Conservation (phyloP, 2,888 invertebrate genomes). For the Cheiracanthium punctorium region DNA sequence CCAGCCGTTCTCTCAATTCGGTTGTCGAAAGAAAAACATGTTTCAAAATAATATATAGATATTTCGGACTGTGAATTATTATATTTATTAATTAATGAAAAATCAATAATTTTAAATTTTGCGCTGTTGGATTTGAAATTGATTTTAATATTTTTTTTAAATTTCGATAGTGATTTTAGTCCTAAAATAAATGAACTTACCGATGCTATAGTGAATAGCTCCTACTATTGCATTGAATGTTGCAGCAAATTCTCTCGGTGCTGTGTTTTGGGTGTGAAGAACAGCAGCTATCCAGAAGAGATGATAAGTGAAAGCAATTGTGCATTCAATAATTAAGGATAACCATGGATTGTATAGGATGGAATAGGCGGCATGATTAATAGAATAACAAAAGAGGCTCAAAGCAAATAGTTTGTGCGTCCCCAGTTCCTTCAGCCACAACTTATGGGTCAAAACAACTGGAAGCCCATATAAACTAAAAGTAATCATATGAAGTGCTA, state of each 20-base stretch:
- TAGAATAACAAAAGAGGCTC: constrained; percentile 89
- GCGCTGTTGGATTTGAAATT: too few relatives aligned
- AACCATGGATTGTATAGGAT: constrained; percentile 90
- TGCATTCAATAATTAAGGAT: constrained; percentile 86
- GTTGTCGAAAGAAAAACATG: too few relatives aligned
- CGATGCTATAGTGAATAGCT: constrained; percentile 87
- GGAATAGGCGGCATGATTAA: constrained; percentile 86
- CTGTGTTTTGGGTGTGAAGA: constrained; percentile 88
- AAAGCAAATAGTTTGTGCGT: constrained; percentile 89
- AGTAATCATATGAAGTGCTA: constrained; percentile 89
- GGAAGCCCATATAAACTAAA: constrained; percentile 89
- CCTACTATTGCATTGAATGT: constrained; percentile 91
- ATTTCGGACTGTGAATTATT: too few relatives aligned
- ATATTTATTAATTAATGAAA: too few relatives aligned
- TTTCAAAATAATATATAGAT: too few relatives aligned
- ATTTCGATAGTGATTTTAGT: too few relatives aligned
- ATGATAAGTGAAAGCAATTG: constrained; percentile 87
- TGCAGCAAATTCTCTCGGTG: constrained; percentile 88
- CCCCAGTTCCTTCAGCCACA: constrained; percentile 86
- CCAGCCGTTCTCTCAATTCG: too few relatives aligned
- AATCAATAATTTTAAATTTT: too few relatives aligned
- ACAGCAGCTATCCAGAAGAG: constrained; percentile 95
- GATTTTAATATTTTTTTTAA: too few relatives aligned
- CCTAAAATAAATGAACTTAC: too few relatives aligned
- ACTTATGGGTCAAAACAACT: constrained; percentile 88